A percentile compares a stretch with the other conserved stretches of the same genome.
These are phyloP conservation scores for Galerucella nymphaeae DNA, from an alignment of 2,888 invertebrate genomes.

Conservation along the genomic window DNA sequence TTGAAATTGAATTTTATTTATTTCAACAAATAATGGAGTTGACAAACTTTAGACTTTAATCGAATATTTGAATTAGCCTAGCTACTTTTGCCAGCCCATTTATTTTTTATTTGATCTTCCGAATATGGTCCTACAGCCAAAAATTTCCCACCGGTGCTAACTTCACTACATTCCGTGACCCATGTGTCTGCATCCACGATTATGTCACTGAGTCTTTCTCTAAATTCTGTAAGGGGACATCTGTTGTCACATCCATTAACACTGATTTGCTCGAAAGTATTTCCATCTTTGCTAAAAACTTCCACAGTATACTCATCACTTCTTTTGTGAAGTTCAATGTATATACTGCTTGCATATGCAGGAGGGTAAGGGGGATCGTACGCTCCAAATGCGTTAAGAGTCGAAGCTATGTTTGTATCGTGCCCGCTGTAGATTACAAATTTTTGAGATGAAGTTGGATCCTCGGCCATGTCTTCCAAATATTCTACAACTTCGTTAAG, in stretches of 20 bases:
- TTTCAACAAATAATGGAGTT: background rate
- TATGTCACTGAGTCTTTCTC: background rate
- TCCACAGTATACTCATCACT: background rate
- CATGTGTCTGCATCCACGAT: background rate
- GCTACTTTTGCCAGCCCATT: background rate
- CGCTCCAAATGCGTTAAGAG: slow-evolving; percentile 13
- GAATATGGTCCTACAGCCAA: background rate
- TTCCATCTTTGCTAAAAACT: slow-evolving; percentile 2
- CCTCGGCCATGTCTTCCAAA: slow-evolving; percentile 19
- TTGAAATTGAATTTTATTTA: background rate
- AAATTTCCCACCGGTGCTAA: background rate
- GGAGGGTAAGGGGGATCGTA: slow-evolving; percentile 17
- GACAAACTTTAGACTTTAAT: background rate
- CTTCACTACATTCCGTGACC: background rate
- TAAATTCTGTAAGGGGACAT: slow-evolving; percentile 2
- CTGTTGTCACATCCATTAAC: background rate
- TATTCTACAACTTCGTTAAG: slow-evolving; percentile 17
- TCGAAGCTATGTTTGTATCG: slow-evolving; percentile 22
- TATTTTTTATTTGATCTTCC: background rate
- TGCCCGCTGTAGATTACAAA: slow-evolving; percentile 25
- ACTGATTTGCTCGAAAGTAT: background rate
- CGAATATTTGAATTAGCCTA: background rate
- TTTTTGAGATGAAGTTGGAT: slow-evolving; percentile 13
- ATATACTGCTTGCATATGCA: slow-evolving; percentile 18
- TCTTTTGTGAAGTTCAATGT: slow-evolving; percentile 68